These are phyloP conservation scores for Callosobruchus maculatus DNA, from an alignment of 2,888 invertebrate genomes.

Conservation along the genomic window DNA sequence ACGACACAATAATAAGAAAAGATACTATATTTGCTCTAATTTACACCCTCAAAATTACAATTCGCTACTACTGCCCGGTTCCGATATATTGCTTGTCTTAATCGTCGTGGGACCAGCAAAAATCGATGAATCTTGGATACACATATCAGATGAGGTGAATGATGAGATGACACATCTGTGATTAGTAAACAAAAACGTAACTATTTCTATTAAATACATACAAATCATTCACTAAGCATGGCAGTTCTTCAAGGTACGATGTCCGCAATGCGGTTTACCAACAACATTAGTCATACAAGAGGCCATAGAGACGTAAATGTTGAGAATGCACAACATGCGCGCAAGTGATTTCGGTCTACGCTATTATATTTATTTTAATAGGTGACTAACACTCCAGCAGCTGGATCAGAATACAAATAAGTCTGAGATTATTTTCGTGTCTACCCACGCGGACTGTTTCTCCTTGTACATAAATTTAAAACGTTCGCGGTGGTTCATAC, in stretches of 20 bases:
- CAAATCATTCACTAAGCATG: neutral
- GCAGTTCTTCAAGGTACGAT: neutral
- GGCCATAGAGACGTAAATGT: neutral
- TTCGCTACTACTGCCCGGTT: no score
- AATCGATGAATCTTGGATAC: no score
- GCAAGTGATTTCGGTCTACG: neutral
- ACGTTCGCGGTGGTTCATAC: neutral
- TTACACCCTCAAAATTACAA: no score
- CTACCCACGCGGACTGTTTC: neutral
- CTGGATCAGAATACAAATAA: slow-evolving; percentile 6
- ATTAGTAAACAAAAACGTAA: neutral
- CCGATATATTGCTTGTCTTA: no score
- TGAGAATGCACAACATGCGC: neutral
- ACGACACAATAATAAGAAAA: no score
- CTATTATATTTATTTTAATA: slow-evolving; percentile 3
- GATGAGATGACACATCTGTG: neutral
- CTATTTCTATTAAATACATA: neutral
- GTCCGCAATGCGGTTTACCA: neutral
- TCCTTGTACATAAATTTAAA: neutral
- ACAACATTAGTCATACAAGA: neutral
- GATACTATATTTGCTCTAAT: no score
- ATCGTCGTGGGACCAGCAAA: no score
- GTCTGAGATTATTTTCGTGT: neutral
- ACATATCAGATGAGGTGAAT: no score
- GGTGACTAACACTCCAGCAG: slow-evolving; percentile 8